Evolutionary conservation across 2,797 vertebrate genomes (phyloP), one percentile per base, ranked within the genome.

Genomic region (Nannoperca obscura): DNA sequence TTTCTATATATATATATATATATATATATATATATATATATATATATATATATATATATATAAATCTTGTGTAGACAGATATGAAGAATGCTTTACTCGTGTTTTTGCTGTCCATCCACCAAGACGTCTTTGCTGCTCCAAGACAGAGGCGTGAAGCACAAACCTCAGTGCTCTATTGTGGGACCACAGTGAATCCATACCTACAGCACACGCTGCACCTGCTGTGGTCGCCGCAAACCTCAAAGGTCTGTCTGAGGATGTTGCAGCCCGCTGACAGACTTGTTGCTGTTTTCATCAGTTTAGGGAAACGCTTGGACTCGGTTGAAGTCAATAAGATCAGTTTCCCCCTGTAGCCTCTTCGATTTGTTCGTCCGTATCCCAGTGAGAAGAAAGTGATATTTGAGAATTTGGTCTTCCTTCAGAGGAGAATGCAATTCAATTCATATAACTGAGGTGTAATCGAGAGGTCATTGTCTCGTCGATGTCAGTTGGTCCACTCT

Each of bases 281-380:
- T 92, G 91, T 92, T 92, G 89, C 88, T 84, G 81, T 80, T 83
- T 74, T 71, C 57, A 65, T 80, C 70, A 24, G 32, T 84, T 81
- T 44, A 53, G 52, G 24, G 68, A 47, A 71, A 76, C 78, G 17
- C 36, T 46, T 55, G 14, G 50, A 63, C 64, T 76, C 66, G 34
- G 52, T 49, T 73, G 73, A 17, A 80, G 66, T 76, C 76, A 17
- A 11, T 55, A 7, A 53, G 30, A 50, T 66, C 44, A 50, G 2
- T 64, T 57, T 54, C 38, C 11, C 20, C 27, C 0, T 60, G 49
- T 44, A 5, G 9, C 24, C 13, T 40, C 3, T 60, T 42, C 49
- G 7, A 44, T 32, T 36, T 13, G 49, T 17, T 54, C 7, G 42
- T 30, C 13, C 11, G 22, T 7, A 17, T 47, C 12, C 36, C 24